Conservation (phyloP, 2,888 invertebrate genomes). For the Tetragnatha montana region DNA sequence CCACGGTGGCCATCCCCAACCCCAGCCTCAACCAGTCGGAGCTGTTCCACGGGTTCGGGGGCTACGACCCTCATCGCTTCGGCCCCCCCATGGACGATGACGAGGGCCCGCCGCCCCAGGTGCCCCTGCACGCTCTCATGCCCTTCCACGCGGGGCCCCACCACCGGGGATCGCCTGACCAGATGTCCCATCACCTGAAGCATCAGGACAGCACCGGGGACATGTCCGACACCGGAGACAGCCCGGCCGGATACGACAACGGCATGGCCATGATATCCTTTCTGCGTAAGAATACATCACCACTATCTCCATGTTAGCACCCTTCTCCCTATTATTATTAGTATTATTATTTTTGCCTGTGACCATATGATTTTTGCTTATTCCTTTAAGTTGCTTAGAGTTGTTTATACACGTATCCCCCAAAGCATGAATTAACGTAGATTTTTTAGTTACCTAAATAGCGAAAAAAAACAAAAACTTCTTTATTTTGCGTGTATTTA, state of each 20-base stretch:
- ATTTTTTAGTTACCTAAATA: too few relatives aligned
- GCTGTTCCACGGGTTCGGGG: constrained; percentile 85
- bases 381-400: neutral
- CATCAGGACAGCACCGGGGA: constrained; percentile 81
- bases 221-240: constrained; percentile 86
- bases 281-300: constrained; percentile 79
- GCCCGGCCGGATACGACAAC: constrained; percentile 88
- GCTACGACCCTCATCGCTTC: constrained; percentile 40
- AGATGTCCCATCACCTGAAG: constrained; percentile 69
- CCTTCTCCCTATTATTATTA: neutral
- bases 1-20: constrained; percentile 96
- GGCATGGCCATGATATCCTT: constrained; percentile 97
- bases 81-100: constrained; percentile 46
- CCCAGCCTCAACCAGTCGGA: constrained; percentile 96
- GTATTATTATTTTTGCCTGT: neutral
- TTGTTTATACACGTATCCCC: neutral
- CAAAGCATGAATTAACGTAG: too few relatives aligned
- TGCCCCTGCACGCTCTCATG: constrained; percentile 57
- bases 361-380: neutral
- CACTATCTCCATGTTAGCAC: neutral
- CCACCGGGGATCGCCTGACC: constrained; percentile 72
- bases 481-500: too few relatives aligned
- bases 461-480: too few relatives aligned
- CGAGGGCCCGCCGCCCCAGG: constrained; percentile 51
- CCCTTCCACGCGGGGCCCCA: constrained; percentile 49